Evolutionary conservation across 2,797 vertebrate genomes (phyloP), one percentile per base, ranked within the genome.

Genomic region (Delichon dasypus): DNA sequence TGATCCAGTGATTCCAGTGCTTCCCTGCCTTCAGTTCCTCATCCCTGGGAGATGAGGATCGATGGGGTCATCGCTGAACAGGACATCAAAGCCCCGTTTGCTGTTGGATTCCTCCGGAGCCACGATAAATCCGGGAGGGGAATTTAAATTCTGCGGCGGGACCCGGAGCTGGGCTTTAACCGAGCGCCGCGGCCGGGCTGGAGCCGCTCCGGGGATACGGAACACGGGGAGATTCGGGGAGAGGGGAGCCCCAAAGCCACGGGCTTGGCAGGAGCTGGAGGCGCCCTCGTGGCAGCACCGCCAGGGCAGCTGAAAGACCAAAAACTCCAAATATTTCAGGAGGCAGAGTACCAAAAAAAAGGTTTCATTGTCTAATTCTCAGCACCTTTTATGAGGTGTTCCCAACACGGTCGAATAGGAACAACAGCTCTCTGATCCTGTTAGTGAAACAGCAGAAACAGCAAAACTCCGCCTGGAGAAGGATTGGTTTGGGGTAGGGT

Each of bases 11-110:
- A 55, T 89, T 74, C 67, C 4, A 77, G 80, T 44, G 83, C 51
- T 89, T 71, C 89, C 89, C 87, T 57, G 74, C 67, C 10, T 50
- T 78, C 12, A 89, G 51, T 58, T 44, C 51, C 68, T 29, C 76
- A 17, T 82, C 91, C 70, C 73, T 84, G 42, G 85, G 51, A 71
- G 90, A 89, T 88, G 45, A 70, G 57, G 93, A 93, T 90, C 90
- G 93, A 96, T 93, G 93, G 73, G 89, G 51, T 95, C 25, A 92
- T 94, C 89, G 88, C 82, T 68, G 90, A 90, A 27, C 65, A 48
- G 93, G 79, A 58, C 53, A 82, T 93, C 76, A 88, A 87, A 83
- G 94, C 21, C 92, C 48, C n/a, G 79, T 90, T 90, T 50, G 75
- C 90, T 89, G 88, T 85, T 88, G 32, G 85, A 4, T 95, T 72